phyloP scores from a whole-genome alignment of 1,140 invertebrate species.

The Chymomyza costata region DNA sequence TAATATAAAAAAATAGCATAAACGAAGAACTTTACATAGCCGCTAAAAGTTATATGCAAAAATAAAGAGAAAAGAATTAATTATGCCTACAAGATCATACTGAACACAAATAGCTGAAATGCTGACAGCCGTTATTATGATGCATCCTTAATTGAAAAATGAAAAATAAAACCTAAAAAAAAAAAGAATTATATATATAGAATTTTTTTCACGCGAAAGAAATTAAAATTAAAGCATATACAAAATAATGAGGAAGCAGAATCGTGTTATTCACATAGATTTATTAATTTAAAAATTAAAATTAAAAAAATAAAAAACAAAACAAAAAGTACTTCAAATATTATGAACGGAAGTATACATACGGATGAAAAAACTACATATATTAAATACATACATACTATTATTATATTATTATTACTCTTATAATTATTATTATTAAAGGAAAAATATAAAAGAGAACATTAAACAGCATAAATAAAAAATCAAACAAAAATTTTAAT shows the following conservation, averaged over 20 bases:
- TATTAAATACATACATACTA: constrained; percentile 72
- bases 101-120: constrained; percentile 37
- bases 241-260: constrained; percentile 1
- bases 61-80: constrained; percentile 11
- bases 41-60: constrained; percentile 16
- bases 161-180: not conserved
- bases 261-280: constrained; percentile 60
- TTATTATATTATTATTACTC: constrained; percentile 68
- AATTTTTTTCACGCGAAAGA: constrained; percentile 66
- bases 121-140: constrained; percentile 44
- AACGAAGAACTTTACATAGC: constrained; percentile 22
- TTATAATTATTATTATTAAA: constrained; percentile 72
- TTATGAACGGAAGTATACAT: constrained; percentile 47
- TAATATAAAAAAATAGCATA: constrained; percentile 22
- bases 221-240: constrained; percentile 15
- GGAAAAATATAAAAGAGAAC: constrained; percentile 67
- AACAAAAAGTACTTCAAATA: constrained; percentile 60
- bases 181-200: constrained; percentile 45
- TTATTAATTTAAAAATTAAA: constrained; percentile 71
- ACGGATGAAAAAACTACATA: constrained; percentile 47
- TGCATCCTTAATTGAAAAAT: constrained; percentile 47
- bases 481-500: constrained; percentile 16
- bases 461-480: constrained; percentile 72
- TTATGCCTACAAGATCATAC: too few species aligned
- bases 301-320: too few species aligned